A percentile compares a stretch with the other conserved stretches of the same genome.
These are phyloP conservation scores for Acanthurus leucopareius DNA, from an alignment of 2,797 vertebrate genomes.

Conservation along the genomic window DNA sequence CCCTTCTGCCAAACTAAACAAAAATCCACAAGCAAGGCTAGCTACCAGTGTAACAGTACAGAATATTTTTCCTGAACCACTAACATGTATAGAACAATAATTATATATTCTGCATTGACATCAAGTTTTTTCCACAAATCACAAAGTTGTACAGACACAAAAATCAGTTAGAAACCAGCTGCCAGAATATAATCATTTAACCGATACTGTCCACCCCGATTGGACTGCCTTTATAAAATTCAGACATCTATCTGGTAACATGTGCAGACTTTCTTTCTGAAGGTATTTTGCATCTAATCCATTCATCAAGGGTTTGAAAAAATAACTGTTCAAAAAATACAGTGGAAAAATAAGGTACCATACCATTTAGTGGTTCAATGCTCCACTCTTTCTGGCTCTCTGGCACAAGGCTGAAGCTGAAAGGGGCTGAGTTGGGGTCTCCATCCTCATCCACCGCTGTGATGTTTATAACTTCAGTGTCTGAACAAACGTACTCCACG, in stretches of 20 bases:
- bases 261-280: not conserved
- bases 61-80: no score
- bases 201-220: not conserved
- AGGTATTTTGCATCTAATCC: not conserved
- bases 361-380: conserved; percentile 82
- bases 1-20: no score
- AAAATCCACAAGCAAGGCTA: no score
- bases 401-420: conserved; percentile 84
- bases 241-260: not conserved
- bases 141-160: no score
- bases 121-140: no score
- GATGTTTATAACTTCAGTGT: conserved; percentile 75
- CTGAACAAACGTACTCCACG: conserved; percentile 78
- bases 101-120: no score
- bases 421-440: conserved; percentile 83
- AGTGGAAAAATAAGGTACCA: conserved; percentile 31
- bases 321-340: not conserved
- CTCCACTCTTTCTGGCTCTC: conserved; percentile 82
- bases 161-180: not conserved
- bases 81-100: no score
- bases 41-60: no score
- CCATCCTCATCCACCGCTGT: conserved; percentile 85
- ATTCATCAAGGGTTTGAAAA: not conserved
- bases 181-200: no score
- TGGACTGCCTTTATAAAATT: no score